A percentile compares a stretch with the other conserved stretches of the same genome.
Conservation (phyloP, 1,140 invertebrate species). For the Danaus plexippus region DNA sequence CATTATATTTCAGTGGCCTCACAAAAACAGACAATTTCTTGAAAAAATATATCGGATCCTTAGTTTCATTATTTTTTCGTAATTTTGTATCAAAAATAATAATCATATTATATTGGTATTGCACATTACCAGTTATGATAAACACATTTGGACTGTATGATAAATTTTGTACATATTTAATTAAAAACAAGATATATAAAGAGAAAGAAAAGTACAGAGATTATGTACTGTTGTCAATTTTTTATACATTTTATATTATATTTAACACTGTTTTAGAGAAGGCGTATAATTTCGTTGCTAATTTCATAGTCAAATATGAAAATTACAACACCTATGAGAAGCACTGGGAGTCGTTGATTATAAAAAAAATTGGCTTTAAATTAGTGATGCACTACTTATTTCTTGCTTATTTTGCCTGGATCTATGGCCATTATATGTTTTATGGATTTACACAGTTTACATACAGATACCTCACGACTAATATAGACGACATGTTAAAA, state of each 20-base stretch:
- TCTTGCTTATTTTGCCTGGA: slow-evolving; percentile 14
- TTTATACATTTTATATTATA: slow-evolving; percentile 3
- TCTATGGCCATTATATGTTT: slow-evolving; percentile 6
- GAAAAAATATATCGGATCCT: background rate
- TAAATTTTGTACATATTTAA: too few species aligned
- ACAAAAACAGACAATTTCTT: too few species aligned
- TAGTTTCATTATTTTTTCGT: slow-evolving; percentile 6
- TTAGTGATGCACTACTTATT: slow-evolving; percentile 9
- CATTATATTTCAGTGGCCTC: background rate
- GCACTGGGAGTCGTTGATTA: slow-evolving; percentile 9
- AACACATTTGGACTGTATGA: too few species aligned
- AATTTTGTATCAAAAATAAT: background rate
- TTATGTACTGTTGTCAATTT: slow-evolving; percentile 6
- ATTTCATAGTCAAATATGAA: slow-evolving; percentile 11
- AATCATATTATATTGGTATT: background rate
- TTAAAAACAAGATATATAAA: too few species aligned
- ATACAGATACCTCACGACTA: too few species aligned
- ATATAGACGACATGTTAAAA: too few species aligned
- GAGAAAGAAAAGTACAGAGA: slow-evolving; percentile 1
- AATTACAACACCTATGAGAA: slow-evolving; percentile 10
- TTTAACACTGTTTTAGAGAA: background rate
- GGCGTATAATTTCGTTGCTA: slow-evolving; percentile 3
- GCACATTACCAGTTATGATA: background rate
- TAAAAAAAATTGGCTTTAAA: slow-evolving; percentile 15
- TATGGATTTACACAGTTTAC: too few species aligned